These are phyloP conservation scores for Cyanistes caeruleus DNA, from an alignment of 2,113 vertebrate genomes.

Conservation along the genomic window DNA sequence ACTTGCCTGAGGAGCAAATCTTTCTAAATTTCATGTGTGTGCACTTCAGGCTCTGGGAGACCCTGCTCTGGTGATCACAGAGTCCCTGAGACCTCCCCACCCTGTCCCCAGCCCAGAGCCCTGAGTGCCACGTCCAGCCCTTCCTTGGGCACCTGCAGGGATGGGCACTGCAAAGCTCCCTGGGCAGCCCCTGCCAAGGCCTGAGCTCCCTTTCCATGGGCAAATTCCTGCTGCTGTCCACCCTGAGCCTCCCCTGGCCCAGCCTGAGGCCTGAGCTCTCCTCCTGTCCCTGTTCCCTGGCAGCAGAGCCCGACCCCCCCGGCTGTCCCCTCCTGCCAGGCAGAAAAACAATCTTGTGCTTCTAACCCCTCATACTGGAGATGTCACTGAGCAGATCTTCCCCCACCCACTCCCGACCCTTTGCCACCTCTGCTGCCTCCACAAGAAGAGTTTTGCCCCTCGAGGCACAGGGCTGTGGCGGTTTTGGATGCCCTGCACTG, in stretches of 20 bases:
- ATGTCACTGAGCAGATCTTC: neutral
- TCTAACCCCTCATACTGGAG: accelerated
- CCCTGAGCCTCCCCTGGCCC: neutral
- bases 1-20: neutral
- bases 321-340: neutral
- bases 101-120: neutral
- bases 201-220: neutral
- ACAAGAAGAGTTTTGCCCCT: neutral
- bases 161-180: neutral
- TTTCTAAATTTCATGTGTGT: accelerated
- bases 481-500: accelerated
- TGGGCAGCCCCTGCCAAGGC: neutral
- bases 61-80: neutral
- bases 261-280: neutral
- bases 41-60: accelerated
- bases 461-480: accelerated
- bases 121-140: neutral
- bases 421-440: neutral
- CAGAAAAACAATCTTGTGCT: accelerated
- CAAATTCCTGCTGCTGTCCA: neutral
- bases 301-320: neutral
- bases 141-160: neutral
- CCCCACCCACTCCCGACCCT: accelerated
- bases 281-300: neutral
- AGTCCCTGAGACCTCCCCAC: neutral